Percentiles rank a stretch among this genome's conserved stretches.
Evolutionary conservation across 2,888 invertebrate species (phyloP).

Genomic region (Fragum whitleyi): DNA sequence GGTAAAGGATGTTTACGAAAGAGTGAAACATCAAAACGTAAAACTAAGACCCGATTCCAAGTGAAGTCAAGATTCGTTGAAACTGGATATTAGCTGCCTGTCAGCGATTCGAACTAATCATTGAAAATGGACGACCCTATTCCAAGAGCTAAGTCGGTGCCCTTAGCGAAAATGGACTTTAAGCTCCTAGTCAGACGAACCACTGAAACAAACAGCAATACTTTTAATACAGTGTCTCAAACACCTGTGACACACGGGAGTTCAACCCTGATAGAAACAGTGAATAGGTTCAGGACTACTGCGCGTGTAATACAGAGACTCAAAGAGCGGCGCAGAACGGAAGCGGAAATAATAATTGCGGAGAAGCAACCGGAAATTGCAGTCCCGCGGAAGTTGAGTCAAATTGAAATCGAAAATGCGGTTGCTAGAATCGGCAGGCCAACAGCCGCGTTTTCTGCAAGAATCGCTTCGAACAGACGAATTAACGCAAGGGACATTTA

Average conservation of each 20-base stretch:
- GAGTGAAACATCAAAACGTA: too few species aligned
- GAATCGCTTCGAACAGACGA: constrained; percentile 48
- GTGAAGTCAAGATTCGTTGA: too few species aligned
- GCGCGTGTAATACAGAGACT: constrained; percentile 40
- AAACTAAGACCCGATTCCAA: too few species aligned
- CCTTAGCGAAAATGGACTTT: background rate
- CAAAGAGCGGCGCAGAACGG: constrained; percentile 57
- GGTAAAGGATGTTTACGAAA: too few species aligned
- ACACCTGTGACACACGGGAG: background rate
- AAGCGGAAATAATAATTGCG: constrained; percentile 48
- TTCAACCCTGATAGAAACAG: constrained; percentile 38
- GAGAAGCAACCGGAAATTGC: constrained; percentile 53
- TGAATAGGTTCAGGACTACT: constrained; percentile 56
- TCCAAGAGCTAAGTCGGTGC: constrained; percentile 5
- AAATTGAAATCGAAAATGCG: constrained; percentile 49
- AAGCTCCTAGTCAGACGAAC: background rate
- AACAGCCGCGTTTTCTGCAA: constrained; percentile 52
- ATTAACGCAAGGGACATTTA: constrained; percentile 58
- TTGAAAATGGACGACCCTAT: background rate
- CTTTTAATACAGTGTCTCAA: background rate
- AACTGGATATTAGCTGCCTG: too few species aligned
- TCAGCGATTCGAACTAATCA: too few species aligned
- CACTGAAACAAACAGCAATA: background rate
- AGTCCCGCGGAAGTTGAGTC: constrained; percentile 47
- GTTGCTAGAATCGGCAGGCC: constrained; percentile 53